Evolutionary conservation across 2,888 invertebrate species (phyloP).

Genomic region (Orthosia incerta): DNA sequence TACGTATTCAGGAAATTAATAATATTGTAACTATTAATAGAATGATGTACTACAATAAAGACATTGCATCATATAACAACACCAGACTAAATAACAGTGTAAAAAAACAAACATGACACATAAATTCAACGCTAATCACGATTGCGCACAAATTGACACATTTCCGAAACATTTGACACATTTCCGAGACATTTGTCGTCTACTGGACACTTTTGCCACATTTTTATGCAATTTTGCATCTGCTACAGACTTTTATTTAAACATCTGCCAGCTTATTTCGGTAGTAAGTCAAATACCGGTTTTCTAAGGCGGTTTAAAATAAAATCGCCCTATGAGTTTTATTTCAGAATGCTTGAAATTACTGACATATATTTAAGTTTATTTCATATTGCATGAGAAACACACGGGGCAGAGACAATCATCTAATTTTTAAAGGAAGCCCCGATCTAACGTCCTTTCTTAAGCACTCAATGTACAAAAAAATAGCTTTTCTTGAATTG

Average conservation of each 20-base stretch:
- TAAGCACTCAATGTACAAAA: not conserved
- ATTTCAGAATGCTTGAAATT: not conserved
- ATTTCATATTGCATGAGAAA: not conserved
- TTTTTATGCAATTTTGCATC: conserved; percentile 25
- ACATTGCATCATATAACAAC: conserved; percentile 33
- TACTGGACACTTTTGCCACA: conserved; percentile 9
- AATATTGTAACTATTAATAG: not conserved
- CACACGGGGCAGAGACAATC: no score
- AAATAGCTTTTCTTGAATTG: not conserved
- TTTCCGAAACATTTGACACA: conserved; percentile 36
- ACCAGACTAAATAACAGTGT: conserved; percentile 17
- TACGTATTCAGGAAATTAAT: conserved; percentile 19
- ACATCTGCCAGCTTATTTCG: no score
- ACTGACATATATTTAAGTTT: not conserved
- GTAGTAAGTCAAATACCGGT: no score
- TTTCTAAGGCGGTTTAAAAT: no score
- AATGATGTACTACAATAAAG: conserved; percentile 12
- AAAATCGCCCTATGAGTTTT: not conserved
- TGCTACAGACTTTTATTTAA: not conserved
- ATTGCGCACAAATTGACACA: conserved; percentile 41
- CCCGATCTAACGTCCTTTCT: no score
- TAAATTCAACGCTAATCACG: conserved; percentile 26
- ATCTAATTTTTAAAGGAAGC: no score
- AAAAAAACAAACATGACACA: conserved; percentile 42
- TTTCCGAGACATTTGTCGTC: conserved; percentile 28